Evolutionary conservation across 2,113 vertebrate species (phyloP).

Genomic region (Microtus pennsylvanicus): DNA sequence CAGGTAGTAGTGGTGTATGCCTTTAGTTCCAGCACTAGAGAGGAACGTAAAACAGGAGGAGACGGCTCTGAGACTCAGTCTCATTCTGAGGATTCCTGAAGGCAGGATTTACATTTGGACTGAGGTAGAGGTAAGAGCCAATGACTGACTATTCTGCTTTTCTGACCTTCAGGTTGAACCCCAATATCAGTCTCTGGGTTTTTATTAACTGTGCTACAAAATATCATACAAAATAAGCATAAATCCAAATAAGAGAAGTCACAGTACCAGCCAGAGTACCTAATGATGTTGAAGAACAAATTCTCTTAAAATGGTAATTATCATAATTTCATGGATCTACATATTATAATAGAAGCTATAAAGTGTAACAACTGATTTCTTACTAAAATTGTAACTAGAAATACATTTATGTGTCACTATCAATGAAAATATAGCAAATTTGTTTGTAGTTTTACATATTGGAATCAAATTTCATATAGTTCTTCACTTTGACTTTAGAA

Average conservation of each 20-base stretch:
- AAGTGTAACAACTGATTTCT: neutral
- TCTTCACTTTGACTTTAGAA: neutral
- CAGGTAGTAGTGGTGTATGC: too few species aligned
- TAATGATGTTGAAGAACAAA: neutral
- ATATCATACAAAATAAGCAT: constrained; percentile 43
- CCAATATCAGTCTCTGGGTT: too few species aligned
- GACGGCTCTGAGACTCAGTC: too few species aligned
- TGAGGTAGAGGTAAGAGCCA: too few species aligned
- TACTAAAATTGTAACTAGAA: neutral
- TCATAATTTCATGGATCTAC: constrained; percentile 17
- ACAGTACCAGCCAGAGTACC: constrained; percentile 19
- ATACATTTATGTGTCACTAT: neutral
- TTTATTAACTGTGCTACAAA: too few species aligned
- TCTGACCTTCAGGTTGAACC: too few species aligned
- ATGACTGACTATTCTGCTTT: too few species aligned
- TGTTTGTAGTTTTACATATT: neutral
- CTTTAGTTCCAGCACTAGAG: too few species aligned
- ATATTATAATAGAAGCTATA: neutral
- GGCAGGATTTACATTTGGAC: too few species aligned
- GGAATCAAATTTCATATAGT: neutral
- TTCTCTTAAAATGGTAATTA: constrained; percentile 51
- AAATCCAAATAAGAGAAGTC: neutral
- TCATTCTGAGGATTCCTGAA: too few species aligned
- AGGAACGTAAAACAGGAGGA: too few species aligned
- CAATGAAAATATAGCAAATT: neutral